Conservation (phyloP, 2,113 vertebrate species). For the Myotis brandtii region DNA sequence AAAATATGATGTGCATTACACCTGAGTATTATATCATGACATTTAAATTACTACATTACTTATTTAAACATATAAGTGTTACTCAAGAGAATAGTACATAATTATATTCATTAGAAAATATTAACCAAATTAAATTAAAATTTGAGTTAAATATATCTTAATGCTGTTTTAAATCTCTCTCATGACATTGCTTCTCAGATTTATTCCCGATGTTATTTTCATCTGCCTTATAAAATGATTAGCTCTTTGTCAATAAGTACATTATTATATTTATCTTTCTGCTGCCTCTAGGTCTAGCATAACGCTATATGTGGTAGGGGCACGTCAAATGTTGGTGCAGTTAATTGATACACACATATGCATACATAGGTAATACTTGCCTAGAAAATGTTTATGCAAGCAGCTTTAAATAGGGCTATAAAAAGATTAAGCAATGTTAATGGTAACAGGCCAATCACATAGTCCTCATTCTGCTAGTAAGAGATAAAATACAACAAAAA, state of each 20-base stretch:
- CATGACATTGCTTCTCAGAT: background rate
- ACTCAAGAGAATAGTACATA: conserved; percentile 15
- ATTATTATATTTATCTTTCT: conserved; percentile 8
- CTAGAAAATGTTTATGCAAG: conserved; percentile 74
- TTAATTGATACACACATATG: conserved; percentile 45
- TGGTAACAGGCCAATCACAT: conserved; percentile 66
- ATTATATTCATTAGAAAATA: conserved; percentile 62
- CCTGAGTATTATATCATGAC: background rate
- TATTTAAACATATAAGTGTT: conserved; percentile 33
- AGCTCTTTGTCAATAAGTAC: conserved; percentile 42
- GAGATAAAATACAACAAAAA: conserved; percentile 81
- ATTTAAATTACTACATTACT: conserved; percentile 39
- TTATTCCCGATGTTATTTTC: conserved; percentile 24
- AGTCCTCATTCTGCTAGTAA: conserved; percentile 69
- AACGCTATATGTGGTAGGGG: background rate
- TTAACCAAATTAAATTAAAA: conserved; percentile 57
- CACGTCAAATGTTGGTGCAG: background rate
- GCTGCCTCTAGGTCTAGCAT: background rate
- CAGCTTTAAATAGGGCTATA: conserved; percentile 65
- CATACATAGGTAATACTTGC: conserved; percentile 68
- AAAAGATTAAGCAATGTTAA: conserved; percentile 70
- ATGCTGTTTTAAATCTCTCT: background rate
- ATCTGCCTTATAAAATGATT: background rate
- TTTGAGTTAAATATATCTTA: conserved; percentile 35
- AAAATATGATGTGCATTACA: background rate